A percentile compares a stretch with the other conserved stretches of the same genome.
Evolutionary conservation across 2,888 invertebrate species (phyloP).

Genomic region (Erebia palarica): DNA sequence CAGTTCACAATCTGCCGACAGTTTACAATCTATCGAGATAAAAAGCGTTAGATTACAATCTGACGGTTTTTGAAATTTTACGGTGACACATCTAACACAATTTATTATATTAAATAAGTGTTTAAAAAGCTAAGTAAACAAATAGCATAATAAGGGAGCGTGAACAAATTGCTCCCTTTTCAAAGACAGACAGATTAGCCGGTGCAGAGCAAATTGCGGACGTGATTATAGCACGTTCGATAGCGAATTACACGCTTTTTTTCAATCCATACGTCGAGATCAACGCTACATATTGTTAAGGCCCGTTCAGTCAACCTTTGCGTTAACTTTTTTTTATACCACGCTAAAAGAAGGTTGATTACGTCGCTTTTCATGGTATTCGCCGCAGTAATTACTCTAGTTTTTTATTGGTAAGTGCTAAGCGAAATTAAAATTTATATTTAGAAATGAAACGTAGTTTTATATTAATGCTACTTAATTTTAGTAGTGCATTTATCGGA

Average conservation of each 20-base stretch:
- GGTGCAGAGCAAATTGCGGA: slow-evolving; percentile 6
- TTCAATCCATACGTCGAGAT: slow-evolving; percentile 12
- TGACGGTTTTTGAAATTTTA: too few relatives aligned
- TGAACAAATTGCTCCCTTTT: neutral
- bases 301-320: slow-evolving; percentile 11
- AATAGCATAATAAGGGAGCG: slow-evolving; percentile 7
- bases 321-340: neutral
- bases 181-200: slow-evolving; percentile 7
- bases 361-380: neutral
- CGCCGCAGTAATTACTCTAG: neutral
- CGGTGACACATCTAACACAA: neutral
- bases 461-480: too few relatives aligned
- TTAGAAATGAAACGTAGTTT: neutral
- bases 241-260: slow-evolving; percentile 13
- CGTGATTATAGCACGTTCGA: slow-evolving; percentile 10
- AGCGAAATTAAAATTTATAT: neutral
- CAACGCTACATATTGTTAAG: slow-evolving; percentile 12
- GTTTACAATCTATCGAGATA: too few relatives aligned
- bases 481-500: too few relatives aligned
- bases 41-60: too few relatives aligned
- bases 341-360: neutral
- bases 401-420: neutral
- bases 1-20: too few relatives aligned
- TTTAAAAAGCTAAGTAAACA: slow-evolving; percentile 17
- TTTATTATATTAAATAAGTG: neutral